phyloP scores from a whole-genome alignment of 2,888 invertebrate genomes.

The Ormyrus labotus region DNA sequence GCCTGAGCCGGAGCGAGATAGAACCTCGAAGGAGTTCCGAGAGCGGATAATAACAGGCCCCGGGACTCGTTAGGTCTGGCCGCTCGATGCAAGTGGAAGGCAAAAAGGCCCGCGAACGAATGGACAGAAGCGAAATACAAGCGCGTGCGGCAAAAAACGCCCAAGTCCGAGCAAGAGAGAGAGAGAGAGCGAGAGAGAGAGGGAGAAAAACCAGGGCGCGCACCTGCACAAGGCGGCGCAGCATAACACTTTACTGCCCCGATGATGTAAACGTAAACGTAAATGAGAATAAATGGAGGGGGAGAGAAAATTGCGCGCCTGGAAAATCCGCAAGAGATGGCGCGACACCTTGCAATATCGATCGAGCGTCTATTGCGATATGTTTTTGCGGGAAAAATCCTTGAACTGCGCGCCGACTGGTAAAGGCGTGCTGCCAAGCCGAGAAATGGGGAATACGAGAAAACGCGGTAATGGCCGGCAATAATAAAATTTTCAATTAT shows the following conservation, averaged over 20 bases:
- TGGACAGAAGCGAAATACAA: conserved; percentile 59
- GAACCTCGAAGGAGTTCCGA: conserved; percentile 59
- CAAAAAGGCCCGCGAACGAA: conserved; percentile 64
- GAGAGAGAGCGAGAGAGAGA: conserved; percentile 33
- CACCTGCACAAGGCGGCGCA: conserved; percentile 70
- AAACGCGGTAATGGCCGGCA: conserved; percentile 29
- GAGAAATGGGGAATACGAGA: conserved; percentile 21
- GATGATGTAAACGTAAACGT: conserved; percentile 75
- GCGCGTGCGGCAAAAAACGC: conserved; percentile 10
- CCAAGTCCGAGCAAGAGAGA: not conserved
- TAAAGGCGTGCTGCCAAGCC: too few relatives aligned
- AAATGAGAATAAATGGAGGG: conserved; percentile 71
- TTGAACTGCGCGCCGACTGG: conserved; percentile 34
- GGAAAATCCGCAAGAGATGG: conserved; percentile 55
- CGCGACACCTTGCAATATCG: conserved; percentile 48
- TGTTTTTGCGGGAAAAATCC: conserved; percentile 40
- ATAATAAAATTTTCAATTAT: conserved; percentile 55
- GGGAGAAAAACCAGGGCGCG: conserved; percentile 70
- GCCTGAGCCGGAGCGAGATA: conserved; percentile 47
- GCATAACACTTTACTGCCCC: conserved; percentile 72
- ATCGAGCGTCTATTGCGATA: conserved; percentile 37
- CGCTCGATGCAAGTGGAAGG: conserved; percentile 59
- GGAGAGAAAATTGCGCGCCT: conserved; percentile 62
- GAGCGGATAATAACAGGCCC: conserved; percentile 73
- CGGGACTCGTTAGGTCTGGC: conserved; percentile 69